Percentiles rank a stretch among this genome's conserved stretches.
Conservation (phyloP, 2,113 vertebrate genomes). For the Ifrita kowaldi region DNA sequence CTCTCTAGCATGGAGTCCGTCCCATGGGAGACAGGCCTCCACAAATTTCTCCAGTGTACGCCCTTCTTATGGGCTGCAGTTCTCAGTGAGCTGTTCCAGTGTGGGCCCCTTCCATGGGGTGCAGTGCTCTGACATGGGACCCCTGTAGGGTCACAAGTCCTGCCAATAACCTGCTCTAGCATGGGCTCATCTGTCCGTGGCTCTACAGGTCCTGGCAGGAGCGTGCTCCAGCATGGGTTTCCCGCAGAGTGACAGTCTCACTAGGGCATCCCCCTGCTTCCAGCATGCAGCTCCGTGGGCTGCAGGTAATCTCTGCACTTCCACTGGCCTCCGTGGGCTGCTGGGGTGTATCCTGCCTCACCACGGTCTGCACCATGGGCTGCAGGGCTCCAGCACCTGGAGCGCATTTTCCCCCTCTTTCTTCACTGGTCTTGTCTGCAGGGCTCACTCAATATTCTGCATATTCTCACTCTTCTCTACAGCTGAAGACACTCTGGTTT, state of each 20-base stretch:
- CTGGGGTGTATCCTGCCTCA: neutral
- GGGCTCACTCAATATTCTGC: neutral
- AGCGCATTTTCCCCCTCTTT: neutral
- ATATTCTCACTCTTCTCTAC: neutral
- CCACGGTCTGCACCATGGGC: neutral
- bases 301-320: neutral
- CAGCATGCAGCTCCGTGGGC: neutral
- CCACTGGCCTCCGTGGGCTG: neutral
- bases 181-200: neutral
- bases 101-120: neutral
- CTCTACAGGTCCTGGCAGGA: neutral
- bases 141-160: neutral
- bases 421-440: neutral
- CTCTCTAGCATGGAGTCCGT: accelerated
- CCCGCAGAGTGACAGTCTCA: too few species aligned
- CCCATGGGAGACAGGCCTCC: neutral
- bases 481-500: neutral
- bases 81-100: neutral
- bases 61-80: neutral
- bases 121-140: neutral
- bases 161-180: neutral
- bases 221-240: accelerated
- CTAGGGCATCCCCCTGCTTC: neutral
- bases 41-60: neutral
- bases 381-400: neutral